Evolutionary conservation across 1,140 invertebrate species (phyloP).

Genomic region (Neodiprion fabricii): DNA sequence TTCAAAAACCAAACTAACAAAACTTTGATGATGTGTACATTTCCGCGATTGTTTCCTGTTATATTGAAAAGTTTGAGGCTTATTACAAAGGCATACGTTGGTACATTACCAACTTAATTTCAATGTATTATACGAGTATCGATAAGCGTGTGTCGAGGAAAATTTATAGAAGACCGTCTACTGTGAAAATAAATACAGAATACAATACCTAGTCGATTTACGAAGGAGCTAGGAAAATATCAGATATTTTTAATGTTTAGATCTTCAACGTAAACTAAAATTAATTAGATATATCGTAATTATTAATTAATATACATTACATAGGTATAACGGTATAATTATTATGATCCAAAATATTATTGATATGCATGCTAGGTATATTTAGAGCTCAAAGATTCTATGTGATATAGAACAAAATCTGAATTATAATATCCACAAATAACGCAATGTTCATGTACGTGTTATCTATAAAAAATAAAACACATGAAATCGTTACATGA

Average conservation of each 20-base stretch:
- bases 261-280: background rate
- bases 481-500: no score
- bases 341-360: conserved; percentile 12
- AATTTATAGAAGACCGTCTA: conserved; percentile 2
- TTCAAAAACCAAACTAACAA: no score
- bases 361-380: conserved; percentile 16
- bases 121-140: background rate
- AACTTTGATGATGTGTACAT: no score
- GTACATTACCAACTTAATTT: no score
- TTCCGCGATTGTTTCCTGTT: no score
- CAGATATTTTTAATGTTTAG: conserved; percentile 5
- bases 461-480: no score
- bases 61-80: no score
- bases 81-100: no score
- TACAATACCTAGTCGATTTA: background rate
- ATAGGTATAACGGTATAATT: conserved; percentile 1
- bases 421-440: background rate
- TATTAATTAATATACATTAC: background rate
- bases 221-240: background rate
- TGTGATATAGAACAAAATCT: conserved; percentile 15
- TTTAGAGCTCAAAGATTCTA: conserved; percentile 22
- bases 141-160: background rate
- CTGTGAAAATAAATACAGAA: conserved; percentile 5
- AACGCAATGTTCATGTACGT: background rate
- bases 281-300: background rate